Percentiles rank a stretch among this genome's conserved stretches.
phyloP scores from a whole-genome alignment of 2,888 invertebrate species.

The Daptonema setosum region DNA sequence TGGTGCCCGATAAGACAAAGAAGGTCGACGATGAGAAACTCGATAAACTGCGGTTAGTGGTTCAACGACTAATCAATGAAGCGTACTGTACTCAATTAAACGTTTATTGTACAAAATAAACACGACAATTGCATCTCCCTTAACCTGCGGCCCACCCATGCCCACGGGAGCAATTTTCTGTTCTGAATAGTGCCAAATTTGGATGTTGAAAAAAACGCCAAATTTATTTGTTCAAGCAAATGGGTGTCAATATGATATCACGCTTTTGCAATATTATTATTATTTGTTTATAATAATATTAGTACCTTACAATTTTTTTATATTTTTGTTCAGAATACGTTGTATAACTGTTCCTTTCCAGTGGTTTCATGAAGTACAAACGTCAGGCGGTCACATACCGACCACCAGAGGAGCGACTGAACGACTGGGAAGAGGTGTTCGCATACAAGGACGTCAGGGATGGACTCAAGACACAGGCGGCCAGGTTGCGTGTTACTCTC shows the following conservation, averaged over 20 bases:
- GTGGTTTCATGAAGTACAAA: conserved; percentile 86
- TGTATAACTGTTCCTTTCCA: conserved; percentile 24
- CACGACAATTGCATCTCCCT: no score
- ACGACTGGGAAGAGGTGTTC: conserved; percentile 94
- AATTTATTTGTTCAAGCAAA: not conserved
- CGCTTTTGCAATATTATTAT: no score
- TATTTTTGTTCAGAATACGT: not conserved
- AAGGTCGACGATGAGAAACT: conserved; percentile 20
- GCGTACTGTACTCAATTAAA: no score
- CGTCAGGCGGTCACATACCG: conserved; percentile 68
- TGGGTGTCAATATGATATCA: not conserved
- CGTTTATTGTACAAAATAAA: no score
- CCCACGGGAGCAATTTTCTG: no score
- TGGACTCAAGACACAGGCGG: conserved; percentile 68
- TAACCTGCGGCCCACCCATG: no score
- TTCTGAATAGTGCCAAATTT: no score
- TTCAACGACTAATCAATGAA: no score
- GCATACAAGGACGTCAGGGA: conserved; percentile 55
- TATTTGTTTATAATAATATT: not conserved
- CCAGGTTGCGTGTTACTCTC: no score
- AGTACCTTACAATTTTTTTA: no score
- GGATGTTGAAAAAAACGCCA: no score
- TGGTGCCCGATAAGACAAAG: conserved; percentile 14
- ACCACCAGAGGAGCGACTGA: conserved; percentile 54
- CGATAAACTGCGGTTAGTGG: conserved; percentile 19